Base-by-base conservation (phyloP, 2,797 vertebrate species). In the Macroramphosus scolopax region DNA sequence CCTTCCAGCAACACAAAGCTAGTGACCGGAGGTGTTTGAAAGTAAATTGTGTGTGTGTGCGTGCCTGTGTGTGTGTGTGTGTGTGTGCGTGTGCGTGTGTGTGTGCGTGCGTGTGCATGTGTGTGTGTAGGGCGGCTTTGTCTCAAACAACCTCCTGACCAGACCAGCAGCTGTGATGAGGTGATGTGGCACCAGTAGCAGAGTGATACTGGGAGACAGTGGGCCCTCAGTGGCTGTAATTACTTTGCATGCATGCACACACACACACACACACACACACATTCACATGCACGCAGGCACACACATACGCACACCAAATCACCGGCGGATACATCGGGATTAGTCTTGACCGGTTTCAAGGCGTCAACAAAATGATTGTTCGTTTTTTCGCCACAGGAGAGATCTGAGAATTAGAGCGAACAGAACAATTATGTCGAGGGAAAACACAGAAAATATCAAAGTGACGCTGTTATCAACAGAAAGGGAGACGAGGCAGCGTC, bases 201-300 rank as follows among this genome's bases (percentile, higher is more conserved):
- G 82, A 39, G 33, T 83, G 87, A 84, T 60, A 88, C 89, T 30
- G 66, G 73, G 57, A 77, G 38, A 89, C 88, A 88, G 78, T 81
- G 64, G 56, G 34, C 47, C 63, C 80, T 81, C 82, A 85, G 79
- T 79, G 65, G 59, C 46, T 64, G 56, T 43, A 51, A 65, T 50
- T 43, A 40, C 62, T 67, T 29, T 51, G 33, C 50, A 54, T 14
- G 2, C 16, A 17, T 20, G 18, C 20, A 13, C 46, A 41, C 38
- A 43, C 29, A 39, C 38, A 38, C 35, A 55, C 47, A 37, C 43
- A 39, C 13, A 44, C 43, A 56, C 44, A 41, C 46, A 48, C 28
- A 46, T 34, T 26, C 39, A 53, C 14, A 24, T n/a, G n/a, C n/a
- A n/a, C n/a, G n/a, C n/a, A n/a, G n/a, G n/a, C n/a, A n/a, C n/a